These are phyloP conservation scores for Aphidius ervi DNA, from an alignment of 1,140 invertebrate species.

Conservation along the genomic window DNA sequence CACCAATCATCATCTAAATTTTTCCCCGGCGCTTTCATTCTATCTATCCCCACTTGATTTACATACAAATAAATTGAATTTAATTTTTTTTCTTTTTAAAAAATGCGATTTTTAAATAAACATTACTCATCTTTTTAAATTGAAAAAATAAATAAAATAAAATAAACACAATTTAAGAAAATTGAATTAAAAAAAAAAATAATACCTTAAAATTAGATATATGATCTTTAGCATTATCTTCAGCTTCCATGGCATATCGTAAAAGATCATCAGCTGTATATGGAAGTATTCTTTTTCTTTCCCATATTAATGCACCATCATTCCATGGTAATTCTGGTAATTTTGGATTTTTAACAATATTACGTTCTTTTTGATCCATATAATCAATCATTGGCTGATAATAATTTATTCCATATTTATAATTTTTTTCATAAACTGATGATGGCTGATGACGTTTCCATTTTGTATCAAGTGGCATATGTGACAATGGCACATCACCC, in stretches of 20 bases:
- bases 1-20: constrained; percentile 26
- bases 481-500: constrained; percentile 37
- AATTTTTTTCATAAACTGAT: constrained; percentile 72
- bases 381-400: constrained; percentile 83
- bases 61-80: too few relatives aligned
- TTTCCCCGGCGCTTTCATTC: constrained; percentile 15
- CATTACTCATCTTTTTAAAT: too few relatives aligned
- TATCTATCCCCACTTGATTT: too few relatives aligned
- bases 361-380: constrained; percentile 57
- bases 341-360: constrained; percentile 41
- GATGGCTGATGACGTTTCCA: constrained; percentile 53
- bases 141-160: not conserved
- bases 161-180: not conserved
- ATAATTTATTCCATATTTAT: constrained; percentile 73
- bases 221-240: constrained; percentile 64
- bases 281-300: constrained; percentile 52
- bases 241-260: constrained; percentile 60
- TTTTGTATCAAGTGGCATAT: constrained; percentile 51
- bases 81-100: too few relatives aligned
- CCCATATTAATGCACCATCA: constrained; percentile 59
- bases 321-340: constrained; percentile 69
- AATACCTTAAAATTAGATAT: constrained; percentile 54
- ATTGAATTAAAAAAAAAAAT: constrained; percentile 13
- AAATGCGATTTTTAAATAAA: too few relatives aligned
- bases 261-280: constrained; percentile 64